Conservation (phyloP, 2,797 vertebrate species). For the Diplodus puntazzo region DNA sequence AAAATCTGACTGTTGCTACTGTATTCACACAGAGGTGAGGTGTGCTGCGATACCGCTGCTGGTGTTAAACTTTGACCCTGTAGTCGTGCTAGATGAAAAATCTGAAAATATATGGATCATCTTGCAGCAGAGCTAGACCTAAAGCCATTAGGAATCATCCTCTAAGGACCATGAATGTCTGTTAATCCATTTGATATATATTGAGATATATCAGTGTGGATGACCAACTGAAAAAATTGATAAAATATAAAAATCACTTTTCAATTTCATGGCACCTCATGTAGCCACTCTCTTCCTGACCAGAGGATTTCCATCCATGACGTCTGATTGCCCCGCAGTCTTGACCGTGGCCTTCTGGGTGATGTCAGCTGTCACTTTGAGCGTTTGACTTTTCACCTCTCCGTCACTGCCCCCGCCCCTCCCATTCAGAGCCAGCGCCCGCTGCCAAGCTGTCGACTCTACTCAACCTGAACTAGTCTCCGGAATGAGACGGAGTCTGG, state of each 20-base stretch:
- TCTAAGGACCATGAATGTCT: not conserved
- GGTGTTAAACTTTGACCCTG: too few species aligned
- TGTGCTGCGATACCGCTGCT: too few species aligned
- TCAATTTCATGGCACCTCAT: not conserved
- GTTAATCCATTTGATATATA: not conserved
- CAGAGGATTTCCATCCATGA: slow-evolving; percentile 7
- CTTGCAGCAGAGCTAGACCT: too few species aligned
- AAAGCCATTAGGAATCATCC: too few species aligned
- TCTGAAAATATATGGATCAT: not conserved
- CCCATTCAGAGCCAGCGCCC: slow-evolving; percentile 14
- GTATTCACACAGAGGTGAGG: too few species aligned
- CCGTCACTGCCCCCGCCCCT: slow-evolving; percentile 21
- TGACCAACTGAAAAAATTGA: not conserved
- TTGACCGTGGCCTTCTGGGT: slow-evolving; percentile 16
- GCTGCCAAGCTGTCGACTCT: slow-evolving; percentile 57
- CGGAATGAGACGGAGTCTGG: slow-evolving; percentile 45
- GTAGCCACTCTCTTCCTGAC: not conserved
- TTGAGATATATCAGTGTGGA: not conserved
- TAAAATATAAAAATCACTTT: not conserved
- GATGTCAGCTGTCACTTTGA: slow-evolving; percentile 44
- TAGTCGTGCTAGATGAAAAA: not conserved
- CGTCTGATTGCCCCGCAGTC: not conserved
- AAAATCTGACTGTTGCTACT: too few species aligned
- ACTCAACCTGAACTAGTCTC: slow-evolving; percentile 67
- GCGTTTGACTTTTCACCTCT: slow-evolving; percentile 58